Base-by-base conservation (phyloP, 2,888 invertebrate species). In the Dynastes maya region DNA sequence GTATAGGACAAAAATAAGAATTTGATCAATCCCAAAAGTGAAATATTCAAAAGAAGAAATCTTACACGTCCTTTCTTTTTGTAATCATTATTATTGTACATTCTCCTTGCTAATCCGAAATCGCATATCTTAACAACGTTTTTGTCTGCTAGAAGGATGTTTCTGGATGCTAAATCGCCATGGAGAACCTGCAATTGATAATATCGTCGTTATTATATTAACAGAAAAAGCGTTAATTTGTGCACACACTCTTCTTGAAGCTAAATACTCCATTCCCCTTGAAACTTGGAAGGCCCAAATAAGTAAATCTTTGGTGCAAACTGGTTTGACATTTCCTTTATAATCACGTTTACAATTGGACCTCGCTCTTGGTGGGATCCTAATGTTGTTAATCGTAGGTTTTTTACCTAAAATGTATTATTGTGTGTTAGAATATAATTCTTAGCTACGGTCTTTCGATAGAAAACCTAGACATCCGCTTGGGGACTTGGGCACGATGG, bases 251-350 rank as follows among this genome's bases (percentile, higher is more conserved):
- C 96, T 97, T 88, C 96, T 92, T 29, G 95, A 95, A 2, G 96
- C 94, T 13, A 98, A 91, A 87, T 98, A 98, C 83, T 98, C 97
- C 98, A 98, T 98, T 71, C 98, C 98, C 58, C 97, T 91, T 0
- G 98, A 96, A 2, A 98, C 95, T 90, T 98, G 98, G 89, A 96
- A 98, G 0, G 96, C 93, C 96, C 96, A 98, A 72, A 95, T 95
- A 13, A 98, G 90, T 5, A 98, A 90, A 88, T 97, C 97, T 71
- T 94, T 93, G 0, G 16, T 22, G 22, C 22, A 22, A 22, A 22
- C 22, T 1, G 22, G 22, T 16, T 16, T 16, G 16, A 16, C 16
- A 22, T 22, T 22, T 22, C 22, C 22, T 22, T 22, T 22, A 0
- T 16, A 16, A 16, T 16, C 22, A 22, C 22, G 97, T 79, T 92